Evolutionary conservation across 2,888 invertebrate species (phyloP), one percentile per base, ranked within the genome.

Genomic region (Acronicta leporina): DNA sequence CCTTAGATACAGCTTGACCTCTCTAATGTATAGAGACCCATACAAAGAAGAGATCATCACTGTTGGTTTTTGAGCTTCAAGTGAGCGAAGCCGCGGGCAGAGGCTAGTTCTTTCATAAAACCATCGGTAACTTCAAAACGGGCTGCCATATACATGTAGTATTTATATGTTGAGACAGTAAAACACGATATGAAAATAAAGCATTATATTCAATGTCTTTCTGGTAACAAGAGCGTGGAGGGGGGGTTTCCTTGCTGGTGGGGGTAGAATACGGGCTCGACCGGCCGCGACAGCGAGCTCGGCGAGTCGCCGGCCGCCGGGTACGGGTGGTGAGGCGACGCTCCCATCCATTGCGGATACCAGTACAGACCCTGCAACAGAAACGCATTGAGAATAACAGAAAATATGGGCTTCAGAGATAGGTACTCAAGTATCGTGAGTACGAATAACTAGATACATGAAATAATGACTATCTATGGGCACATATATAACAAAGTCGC

Each of bases 301-400:
- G 83, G 83, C 6, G 52, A 3, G 68, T 89, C 90, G 13, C 83
- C 88, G 0, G 88, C 77, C 25, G 76, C 71, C 0, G 88, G 87
- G 81, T 92, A 91, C 1, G 93, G 93, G 73, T 93, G 92, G 71
- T 92, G 91, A 0, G 93, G 93, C 0, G 89, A 80, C 0, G 87
- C 87, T 0, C 93, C 94, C 94, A 94, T 94, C 94, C 94, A 94
- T 70, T 93, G 93, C 16, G 94, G 94, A 62, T 94, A 94, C 94
- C 94, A 94, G 76, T 94, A 94, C 0, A 94, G 76, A 59, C 94
- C 94, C 89, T 93, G 85, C 5, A 60, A 35, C 13, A 2, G 13
- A 33, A 30, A 14, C 7, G 42, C 5, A 16, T 0, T 16, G 7
- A 16, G 2, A 20, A n/a, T 11, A 43, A 11, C 5, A 14, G 0